Base-by-base conservation (phyloP, 2,113 vertebrate genomes). In the Calidris pygmaea region DNA sequence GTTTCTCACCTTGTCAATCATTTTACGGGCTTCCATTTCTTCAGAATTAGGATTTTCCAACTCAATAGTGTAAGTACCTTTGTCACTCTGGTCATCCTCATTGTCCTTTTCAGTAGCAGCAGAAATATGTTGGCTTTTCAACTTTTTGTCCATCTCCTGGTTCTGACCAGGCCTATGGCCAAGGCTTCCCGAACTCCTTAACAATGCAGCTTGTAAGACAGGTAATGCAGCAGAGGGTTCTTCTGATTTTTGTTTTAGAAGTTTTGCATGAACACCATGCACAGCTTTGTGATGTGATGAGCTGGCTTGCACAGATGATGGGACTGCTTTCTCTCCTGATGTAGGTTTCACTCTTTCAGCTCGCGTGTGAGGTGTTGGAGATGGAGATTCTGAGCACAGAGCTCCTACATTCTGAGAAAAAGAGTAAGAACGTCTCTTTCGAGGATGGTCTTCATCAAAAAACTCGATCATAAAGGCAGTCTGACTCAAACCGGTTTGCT, bases 11-110 rank as follows among this genome's bases (percentile, higher is more conserved):
- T 99, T 99, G 97, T 99, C 99, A 94, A 99, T 99, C 99, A 99
- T 99, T 95, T 98, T 99, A 56, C 99, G 98, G 85, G 99, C 99
- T 98, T 99, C 99, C 97, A 99, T 98, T 95, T 99, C 99, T 96
- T 99, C 99, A 74, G 98, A 97, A 97, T 99, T 99, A 82, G 97
- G 98, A 96, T 99, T 99, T 97, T 99, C 99, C 98, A 99, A 97
- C 95, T 99, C 99, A 63, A 99, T 99, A 85, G 99, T 99, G 94
- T 99, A 99, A 90, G 99, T 99, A 83, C 99, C 99, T 98, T 99
- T 99, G 96, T 99, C 99, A 79, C 99, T 99, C 96, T 99, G 99
- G 93, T 99, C 99, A 80, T 99, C 99, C 53, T 99, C 99, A 85
- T 98, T 98, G 90, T 98, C 98, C 94, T 98, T 98, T 92, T 98